phyloP scores from a whole-genome alignment of 1,140 invertebrate genomes.

The Sitodiplosis mosellana region DNA sequence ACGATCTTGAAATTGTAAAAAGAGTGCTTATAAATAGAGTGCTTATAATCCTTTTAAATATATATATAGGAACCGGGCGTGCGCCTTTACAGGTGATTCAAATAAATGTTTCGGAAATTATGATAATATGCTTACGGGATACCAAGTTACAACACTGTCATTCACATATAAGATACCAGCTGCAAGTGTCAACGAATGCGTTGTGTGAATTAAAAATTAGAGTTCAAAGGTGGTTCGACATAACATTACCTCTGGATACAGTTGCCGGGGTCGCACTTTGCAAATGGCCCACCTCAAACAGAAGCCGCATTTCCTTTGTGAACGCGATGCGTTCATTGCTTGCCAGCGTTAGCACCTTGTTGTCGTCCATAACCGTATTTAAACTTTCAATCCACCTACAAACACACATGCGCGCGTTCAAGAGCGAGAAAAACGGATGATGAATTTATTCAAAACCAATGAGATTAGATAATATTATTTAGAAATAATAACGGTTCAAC shows the following conservation, averaged over 20 bases:
- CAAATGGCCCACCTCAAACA: conserved; percentile 85
- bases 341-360: conserved; percentile 74
- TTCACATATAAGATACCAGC: conserved; percentile 79
- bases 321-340: conserved; percentile 87
- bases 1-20: conserved; percentile 34
- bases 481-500: too few relatives aligned
- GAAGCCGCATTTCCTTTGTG: conserved; percentile 69
- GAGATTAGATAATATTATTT: too few relatives aligned
- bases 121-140: conserved; percentile 75
- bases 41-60: too few relatives aligned
- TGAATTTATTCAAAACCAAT: too few relatives aligned
- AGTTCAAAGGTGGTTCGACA: conserved; percentile 56
- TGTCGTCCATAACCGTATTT: conserved; percentile 74
- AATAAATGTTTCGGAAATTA: too few relatives aligned
- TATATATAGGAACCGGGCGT: too few relatives aligned
- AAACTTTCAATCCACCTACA: conserved; percentile 72
- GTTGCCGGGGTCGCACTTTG: conserved; percentile 86
- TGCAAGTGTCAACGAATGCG: conserved; percentile 39
- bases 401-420: too few relatives aligned
- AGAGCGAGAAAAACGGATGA: too few relatives aligned
- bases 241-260: conserved; percentile 43
- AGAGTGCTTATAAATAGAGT: too few relatives aligned
- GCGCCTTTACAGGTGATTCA: too few relatives aligned
- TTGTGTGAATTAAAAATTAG: conserved; percentile 39
- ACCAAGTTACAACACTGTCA: conserved; percentile 80